These are phyloP conservation scores for Dreissena rostriformis DNA, from an alignment of 1,140 invertebrate species.

Conservation along the genomic window DNA sequence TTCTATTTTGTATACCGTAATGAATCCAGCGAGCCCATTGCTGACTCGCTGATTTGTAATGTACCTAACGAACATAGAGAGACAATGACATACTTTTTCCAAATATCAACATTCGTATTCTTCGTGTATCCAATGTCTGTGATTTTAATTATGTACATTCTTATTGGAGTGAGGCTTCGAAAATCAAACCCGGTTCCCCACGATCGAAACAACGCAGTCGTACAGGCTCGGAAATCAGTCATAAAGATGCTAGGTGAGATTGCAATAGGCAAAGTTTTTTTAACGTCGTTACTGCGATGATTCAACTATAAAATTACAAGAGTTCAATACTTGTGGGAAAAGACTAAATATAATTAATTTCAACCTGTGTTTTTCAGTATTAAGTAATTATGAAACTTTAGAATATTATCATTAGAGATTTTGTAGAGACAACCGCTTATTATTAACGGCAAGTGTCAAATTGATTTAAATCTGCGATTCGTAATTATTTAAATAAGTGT, in stretches of 20 bases:
- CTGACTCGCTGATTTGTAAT: constrained; percentile 75
- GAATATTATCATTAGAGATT: neutral
- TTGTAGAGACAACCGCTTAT: neutral
- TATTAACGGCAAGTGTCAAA: neutral
- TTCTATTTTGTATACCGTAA: constrained; percentile 57
- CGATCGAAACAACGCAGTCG: constrained; percentile 55
- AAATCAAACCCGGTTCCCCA: constrained; percentile 25
- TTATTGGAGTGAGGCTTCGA: constrained; percentile 56
- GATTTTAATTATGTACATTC: constrained; percentile 79
- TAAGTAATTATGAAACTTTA: neutral
- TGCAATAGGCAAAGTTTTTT: neutral
- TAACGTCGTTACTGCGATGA: neutral
- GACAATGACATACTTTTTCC: constrained; percentile 73
- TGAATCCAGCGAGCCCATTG: constrained; percentile 55
- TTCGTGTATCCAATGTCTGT: constrained; percentile 81
- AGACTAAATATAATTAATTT: neutral
- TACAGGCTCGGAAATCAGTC: constrained; percentile 74
- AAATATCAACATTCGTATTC: constrained; percentile 80
- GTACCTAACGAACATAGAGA: constrained; percentile 71
- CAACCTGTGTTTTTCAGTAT: neutral
- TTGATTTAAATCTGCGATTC: neutral
- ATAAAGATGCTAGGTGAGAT: constrained; percentile 79
- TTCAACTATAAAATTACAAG: neutral
- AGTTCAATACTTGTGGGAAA: neutral
- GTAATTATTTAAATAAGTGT: neutral